A percentile compares a stretch with the other conserved stretches of the same genome.
Evolutionary conservation across 2,888 invertebrate species (phyloP).

Genomic region (Camponotus fellah): DNA sequence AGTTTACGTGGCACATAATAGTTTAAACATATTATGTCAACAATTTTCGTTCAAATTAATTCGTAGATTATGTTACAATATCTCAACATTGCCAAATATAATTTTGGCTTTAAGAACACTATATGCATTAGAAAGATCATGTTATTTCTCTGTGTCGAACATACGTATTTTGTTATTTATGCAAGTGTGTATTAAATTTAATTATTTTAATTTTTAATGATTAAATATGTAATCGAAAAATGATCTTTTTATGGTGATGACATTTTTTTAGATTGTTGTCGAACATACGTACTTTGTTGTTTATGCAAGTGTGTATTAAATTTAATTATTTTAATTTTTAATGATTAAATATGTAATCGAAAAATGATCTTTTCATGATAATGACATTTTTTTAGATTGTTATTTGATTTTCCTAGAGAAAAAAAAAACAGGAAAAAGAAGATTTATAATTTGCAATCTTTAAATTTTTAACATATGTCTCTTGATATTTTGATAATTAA

Average conservation of each 20-base stretch:
- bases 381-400: not conserved
- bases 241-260: not conserved
- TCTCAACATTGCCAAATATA: slow-evolving; percentile 24
- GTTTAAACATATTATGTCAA: slow-evolving; percentile 13
- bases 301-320: not conserved
- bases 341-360: not conserved
- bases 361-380: not conserved
- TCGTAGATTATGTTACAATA: not conserved
- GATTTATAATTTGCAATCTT: not conserved
- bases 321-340: not conserved
- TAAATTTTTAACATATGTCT: not conserved
- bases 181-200: not conserved
- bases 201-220: not conserved
- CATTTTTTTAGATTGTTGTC: too few species aligned
- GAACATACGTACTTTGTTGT: not conserved
- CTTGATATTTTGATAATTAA: not conserved
- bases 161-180: not conserved
- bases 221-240: not conserved
- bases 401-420: not conserved
- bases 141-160: not conserved
- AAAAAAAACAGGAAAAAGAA: not conserved
- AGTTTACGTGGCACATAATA: slow-evolving; percentile 20
- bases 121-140: not conserved
- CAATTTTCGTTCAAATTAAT: slow-evolving; percentile 7
- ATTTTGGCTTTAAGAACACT: slow-evolving; percentile 19